phyloP scores from a whole-genome alignment of 2,888 invertebrate species.

The Taphrorychus bicolor region DNA sequence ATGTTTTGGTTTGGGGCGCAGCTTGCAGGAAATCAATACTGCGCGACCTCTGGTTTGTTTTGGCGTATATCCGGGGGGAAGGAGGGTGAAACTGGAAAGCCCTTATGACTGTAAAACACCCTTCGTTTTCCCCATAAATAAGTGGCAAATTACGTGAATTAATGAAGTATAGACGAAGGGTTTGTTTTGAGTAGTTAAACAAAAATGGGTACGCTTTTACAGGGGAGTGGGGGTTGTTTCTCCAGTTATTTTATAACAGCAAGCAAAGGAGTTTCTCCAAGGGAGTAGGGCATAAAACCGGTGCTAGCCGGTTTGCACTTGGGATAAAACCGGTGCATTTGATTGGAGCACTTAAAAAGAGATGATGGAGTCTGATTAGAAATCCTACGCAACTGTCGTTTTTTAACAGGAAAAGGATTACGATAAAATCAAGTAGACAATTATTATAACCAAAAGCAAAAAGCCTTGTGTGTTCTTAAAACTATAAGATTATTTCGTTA shows the following conservation, averaged over 20 bases:
- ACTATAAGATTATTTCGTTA: too few relatives aligned
- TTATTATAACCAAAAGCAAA: too few relatives aligned
- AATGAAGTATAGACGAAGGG: not conserved
- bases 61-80: not conserved
- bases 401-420: too few relatives aligned
- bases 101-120: constrained; percentile 2
- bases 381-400: too few relatives aligned
- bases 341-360: not conserved
- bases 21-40: constrained; percentile 27
- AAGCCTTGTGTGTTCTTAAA: too few relatives aligned
- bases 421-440: too few relatives aligned
- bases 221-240: too few relatives aligned
- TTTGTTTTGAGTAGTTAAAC: not conserved
- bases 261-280: not conserved
- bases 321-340: not conserved
- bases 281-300: not conserved
- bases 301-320: not conserved
- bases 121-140: not conserved
- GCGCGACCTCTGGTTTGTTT: constrained; percentile 14
- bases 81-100: not conserved
- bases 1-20: constrained; percentile 36
- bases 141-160: not conserved
- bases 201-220: too few relatives aligned
- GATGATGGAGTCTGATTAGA: too few relatives aligned
- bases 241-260: too few relatives aligned